These are phyloP conservation scores for Zoanthus solanderi DNA, from an alignment of 92 coral and sea anemone genomes.

Conservation along the genomic window DNA sequence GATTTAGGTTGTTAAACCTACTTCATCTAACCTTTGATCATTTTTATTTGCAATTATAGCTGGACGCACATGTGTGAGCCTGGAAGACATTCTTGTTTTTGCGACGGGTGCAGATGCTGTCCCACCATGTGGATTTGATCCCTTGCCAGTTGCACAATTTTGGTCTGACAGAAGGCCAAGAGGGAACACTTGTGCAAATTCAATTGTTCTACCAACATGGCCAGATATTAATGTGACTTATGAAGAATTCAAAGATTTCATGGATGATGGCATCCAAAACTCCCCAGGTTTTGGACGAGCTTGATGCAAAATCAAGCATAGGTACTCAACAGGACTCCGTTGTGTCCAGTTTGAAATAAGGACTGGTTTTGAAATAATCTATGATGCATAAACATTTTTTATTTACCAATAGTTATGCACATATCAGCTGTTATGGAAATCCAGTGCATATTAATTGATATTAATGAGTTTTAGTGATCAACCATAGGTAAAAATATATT, in stretches of 20 bases:
- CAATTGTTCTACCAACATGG: slow-evolving; percentile 58
- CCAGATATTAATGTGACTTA: slow-evolving; percentile 53
- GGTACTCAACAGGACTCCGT: neutral
- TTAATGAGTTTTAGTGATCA: neutral
- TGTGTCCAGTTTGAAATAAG: no score
- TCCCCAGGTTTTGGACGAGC: slow-evolving; percentile 59
- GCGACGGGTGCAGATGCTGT: slow-evolving; percentile 14
- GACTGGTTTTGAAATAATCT: neutral
- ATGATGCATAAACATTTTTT: slow-evolving; percentile 11
- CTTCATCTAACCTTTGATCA: neutral
- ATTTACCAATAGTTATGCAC: neutral
- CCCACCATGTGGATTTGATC: slow-evolving; percentile 58
- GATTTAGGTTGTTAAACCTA: no score
- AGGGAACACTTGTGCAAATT: slow-evolving; percentile 60
- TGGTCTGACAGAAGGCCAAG: slow-evolving; percentile 57
- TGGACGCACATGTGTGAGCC: neutral
- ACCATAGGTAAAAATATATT: neutral
- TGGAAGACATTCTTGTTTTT: slow-evolving; percentile 2
- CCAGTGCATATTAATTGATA: neutral
- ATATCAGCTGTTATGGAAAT: neutral
- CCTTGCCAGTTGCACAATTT: slow-evolving; percentile 41
- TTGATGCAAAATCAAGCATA: slow-evolving; percentile 13
- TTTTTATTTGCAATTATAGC: neutral
- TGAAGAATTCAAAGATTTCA: slow-evolving; percentile 48
- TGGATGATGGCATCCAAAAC: slow-evolving; percentile 56